Conservation (phyloP, 2,797 vertebrate genomes). For the Enoplosus armatus region DNA sequence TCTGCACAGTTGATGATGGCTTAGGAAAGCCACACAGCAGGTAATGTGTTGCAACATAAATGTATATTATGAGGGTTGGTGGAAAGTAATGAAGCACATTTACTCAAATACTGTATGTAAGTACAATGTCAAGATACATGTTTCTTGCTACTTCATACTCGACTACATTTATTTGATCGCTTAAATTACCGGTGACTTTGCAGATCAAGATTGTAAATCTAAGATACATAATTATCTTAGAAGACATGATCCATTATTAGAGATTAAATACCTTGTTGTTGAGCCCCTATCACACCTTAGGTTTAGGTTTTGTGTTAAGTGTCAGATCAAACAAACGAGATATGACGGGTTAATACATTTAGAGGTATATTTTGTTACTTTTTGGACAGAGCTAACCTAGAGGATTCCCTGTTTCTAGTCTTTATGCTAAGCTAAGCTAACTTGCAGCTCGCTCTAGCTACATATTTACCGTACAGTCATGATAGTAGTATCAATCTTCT, state of each 20-base stretch:
- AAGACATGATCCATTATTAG: neutral
- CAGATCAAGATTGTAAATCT: neutral
- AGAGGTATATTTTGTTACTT: neutral
- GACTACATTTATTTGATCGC: neutral
- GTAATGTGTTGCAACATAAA: slow-evolving; percentile 33
- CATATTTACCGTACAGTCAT: neutral
- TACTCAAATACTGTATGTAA: neutral
- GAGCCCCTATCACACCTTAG: neutral
- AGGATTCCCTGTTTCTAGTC: neutral
- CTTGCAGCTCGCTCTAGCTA: neutral
- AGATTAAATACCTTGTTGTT: neutral
- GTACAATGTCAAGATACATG: neutral
- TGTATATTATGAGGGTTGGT: neutral
- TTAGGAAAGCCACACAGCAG: slow-evolving; percentile 48
- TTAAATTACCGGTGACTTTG: neutral
- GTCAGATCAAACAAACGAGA: neutral
- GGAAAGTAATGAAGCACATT: neutral
- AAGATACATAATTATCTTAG: neutral
- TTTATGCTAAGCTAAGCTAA: neutral
- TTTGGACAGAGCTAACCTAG: neutral
- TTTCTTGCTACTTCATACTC: neutral
- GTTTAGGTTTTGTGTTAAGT: neutral
- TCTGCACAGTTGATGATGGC: slow-evolving; percentile 29
- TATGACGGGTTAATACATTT: neutral
- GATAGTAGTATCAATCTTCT: no score